A percentile compares a stretch with the other conserved stretches of the same genome.
phyloP scores from a whole-genome alignment of 2,888 invertebrate genomes.

The Lasioglossum marginatum region DNA sequence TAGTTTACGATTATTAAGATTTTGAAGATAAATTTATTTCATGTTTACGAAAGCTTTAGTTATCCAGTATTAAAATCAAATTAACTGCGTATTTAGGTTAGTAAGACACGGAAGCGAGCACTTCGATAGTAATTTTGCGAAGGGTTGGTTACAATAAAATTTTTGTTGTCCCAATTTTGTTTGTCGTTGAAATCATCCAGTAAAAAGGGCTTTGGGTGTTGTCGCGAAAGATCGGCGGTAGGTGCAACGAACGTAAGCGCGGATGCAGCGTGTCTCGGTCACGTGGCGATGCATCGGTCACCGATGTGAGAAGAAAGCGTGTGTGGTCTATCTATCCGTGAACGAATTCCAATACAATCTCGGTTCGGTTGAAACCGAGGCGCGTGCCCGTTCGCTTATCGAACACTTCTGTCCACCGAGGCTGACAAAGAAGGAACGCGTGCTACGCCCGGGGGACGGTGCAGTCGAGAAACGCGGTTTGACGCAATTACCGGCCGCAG shows the following conservation, averaged over 20 bases:
- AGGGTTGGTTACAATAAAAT: neutral
- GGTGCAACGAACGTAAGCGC: neutral
- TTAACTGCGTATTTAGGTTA: no score
- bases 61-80: no score
- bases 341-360: constrained; percentile 44
- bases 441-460: neutral
- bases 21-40: no score
- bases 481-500: constrained; percentile 15
- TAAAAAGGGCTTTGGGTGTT: neutral
- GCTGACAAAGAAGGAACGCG: constrained; percentile 12
- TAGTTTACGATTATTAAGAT: no score
- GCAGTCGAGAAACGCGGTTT: neutral
- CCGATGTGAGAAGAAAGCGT: constrained; percentile 8
- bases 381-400: constrained; percentile 20
- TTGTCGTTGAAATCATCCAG: neutral
- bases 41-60: no score
- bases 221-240: neutral
- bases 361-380: neutral
- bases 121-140: neutral
- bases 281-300: constrained; percentile 26
- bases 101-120: no score
- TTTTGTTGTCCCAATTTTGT: neutral
- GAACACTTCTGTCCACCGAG: constrained; percentile 7
- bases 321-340: constrained; percentile 45
- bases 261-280: neutral